Evolutionary conservation across 1,140 invertebrate species (phyloP).

Genomic region (Bombus waltoni): DNA sequence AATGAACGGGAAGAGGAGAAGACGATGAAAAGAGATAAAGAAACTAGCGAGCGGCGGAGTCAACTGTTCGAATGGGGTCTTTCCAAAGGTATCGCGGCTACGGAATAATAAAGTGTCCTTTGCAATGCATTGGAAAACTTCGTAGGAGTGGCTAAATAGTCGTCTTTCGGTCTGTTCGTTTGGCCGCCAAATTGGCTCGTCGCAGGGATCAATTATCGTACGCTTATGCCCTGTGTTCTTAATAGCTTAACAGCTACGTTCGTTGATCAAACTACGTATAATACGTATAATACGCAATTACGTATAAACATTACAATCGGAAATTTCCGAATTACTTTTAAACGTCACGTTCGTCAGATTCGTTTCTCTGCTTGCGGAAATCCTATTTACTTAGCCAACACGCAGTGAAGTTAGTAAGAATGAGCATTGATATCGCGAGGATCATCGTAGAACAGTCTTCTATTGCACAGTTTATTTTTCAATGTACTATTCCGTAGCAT

Average conservation of each 20-base stretch:
- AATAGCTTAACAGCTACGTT: too few relatives aligned
- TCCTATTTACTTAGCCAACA: neutral
- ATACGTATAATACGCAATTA: too few relatives aligned
- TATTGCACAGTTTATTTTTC: conserved; percentile 5
- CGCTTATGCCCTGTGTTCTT: too few relatives aligned
- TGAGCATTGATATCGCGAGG: too few relatives aligned
- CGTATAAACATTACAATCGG: too few relatives aligned
- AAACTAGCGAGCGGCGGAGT: conserved; percentile 39
- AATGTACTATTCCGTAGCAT: neutral
- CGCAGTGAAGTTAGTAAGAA: too few relatives aligned
- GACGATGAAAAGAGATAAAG: conserved; percentile 32
- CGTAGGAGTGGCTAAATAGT: conserved; percentile 30
- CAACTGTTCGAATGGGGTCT: conserved; percentile 51
- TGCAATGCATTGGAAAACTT: conserved; percentile 44
- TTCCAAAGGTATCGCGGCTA: conserved; percentile 37
- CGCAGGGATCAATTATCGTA: too few relatives aligned
- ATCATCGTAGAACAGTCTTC: neutral
- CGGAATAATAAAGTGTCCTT: conserved; percentile 64
- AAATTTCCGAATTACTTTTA: too few relatives aligned
- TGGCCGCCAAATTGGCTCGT: neutral
- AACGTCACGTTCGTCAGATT: too few relatives aligned
- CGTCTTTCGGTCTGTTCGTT: conserved; percentile 20
- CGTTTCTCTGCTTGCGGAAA: too few relatives aligned
- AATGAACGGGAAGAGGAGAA: conserved; percentile 31
- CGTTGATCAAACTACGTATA: too few relatives aligned